Evolutionary conservation across 2,888 invertebrate genomes (phyloP), one percentile per base, ranked within the genome.

Genomic region (Matsumyia berberina): DNA sequence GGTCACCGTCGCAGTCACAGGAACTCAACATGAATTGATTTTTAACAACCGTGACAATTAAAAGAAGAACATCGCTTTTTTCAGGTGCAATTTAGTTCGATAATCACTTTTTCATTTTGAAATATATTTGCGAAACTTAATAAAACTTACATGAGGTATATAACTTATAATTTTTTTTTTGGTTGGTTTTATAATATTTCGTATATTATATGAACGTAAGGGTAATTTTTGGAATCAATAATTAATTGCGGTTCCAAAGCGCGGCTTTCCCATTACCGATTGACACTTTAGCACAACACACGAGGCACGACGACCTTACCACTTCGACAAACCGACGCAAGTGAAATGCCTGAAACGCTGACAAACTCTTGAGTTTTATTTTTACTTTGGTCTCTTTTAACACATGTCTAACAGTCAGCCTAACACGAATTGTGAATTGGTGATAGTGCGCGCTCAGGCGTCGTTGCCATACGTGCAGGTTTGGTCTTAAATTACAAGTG

Each of bases 201-300:
- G 7, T 44, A n/a, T 44, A 49, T 51, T 42, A 42, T 62, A 44
- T 15, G n/a, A 44, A 35, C 42, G 11, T 33, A 17, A 51, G 19
- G 19, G 29, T n/a, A 46, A 31, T 19, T 24, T 24, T 24, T 24
- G 62, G 51, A 81, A 66, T 77, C 81, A 64, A 70, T 77, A 51
- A 57, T 77, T 57, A 76, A 55, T 62, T 66, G 31, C 42, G 60
- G 51, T 53, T 58, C 7, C 12, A 64, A 64, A 42, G 49, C 76
- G 80, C 74, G 80, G 62, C 69, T 55, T 81, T 76, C 55, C 58
- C 81, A 77, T 81, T 58, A 76, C 81, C 69, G 64, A 77, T 12
- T 49, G 37, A 80, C 44, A 74, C 78, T 53, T 58, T 55, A 62
- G 31, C 53, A 60, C 58, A 42, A 39, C 77, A 67, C 79, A 67